Evolutionary conservation across 2,113 vertebrate species (phyloP).

Genomic region (Centrocercus urophasianus): DNA sequence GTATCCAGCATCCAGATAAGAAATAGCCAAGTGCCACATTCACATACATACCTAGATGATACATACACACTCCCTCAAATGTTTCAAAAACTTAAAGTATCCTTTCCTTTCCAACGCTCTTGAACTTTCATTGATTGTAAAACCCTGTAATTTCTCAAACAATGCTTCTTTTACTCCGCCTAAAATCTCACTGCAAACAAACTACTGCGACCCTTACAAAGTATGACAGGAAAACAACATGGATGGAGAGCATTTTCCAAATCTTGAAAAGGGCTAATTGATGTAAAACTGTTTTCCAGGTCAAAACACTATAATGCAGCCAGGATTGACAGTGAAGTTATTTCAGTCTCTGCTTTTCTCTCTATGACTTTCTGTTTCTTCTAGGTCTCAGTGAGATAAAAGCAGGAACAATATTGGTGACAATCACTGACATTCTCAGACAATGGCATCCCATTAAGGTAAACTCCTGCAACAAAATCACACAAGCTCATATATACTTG

Average conservation of each 20-base stretch:
- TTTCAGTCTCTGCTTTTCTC: background rate
- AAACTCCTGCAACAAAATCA: background rate
- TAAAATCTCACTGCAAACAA: background rate
- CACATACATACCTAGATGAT: background rate
- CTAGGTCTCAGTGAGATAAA: background rate
- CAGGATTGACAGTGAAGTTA: background rate
- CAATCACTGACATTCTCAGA: background rate
- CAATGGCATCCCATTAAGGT: background rate
- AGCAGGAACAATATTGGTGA: background rate
- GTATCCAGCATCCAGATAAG: background rate
- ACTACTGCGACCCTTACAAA: background rate
- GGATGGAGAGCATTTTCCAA: background rate
- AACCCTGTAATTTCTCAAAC: background rate
- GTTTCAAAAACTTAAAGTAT: background rate
- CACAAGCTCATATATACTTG: background rate
- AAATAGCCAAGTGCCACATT: background rate
- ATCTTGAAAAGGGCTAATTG: background rate
- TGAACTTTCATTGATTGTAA: background rate
- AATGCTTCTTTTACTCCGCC: background rate
- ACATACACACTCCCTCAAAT: background rate
- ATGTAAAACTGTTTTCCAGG: background rate
- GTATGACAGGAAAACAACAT: background rate
- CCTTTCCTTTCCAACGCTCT: background rate
- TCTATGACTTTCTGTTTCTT: background rate
- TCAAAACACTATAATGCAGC: background rate